phyloP scores from a whole-genome alignment of 1,140 invertebrate species.

The Holotrichia oblita region DNA sequence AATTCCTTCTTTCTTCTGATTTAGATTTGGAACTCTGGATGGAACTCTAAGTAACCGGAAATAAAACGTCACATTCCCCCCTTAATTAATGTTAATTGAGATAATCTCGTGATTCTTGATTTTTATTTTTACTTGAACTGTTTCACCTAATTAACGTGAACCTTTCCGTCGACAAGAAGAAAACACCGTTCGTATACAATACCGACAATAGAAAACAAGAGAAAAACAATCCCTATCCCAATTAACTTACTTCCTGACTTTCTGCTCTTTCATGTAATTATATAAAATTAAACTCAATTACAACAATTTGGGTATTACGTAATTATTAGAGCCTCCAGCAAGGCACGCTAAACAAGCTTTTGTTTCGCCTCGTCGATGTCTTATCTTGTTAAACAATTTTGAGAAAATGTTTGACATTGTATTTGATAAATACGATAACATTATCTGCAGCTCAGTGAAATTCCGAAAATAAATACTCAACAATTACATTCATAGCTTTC shows the following conservation, averaged over 20 bases:
- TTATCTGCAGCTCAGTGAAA: too few relatives aligned
- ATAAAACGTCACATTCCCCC: too few relatives aligned
- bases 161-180: background rate
- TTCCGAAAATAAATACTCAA: too few relatives aligned
- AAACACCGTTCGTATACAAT: slow-evolving; percentile 19
- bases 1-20: too few relatives aligned
- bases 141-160: background rate
- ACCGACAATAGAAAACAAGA: slow-evolving; percentile 10
- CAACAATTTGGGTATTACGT: slow-evolving; percentile 11
- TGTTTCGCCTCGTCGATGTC: background rate
- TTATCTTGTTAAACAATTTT: background rate
- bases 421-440: too few relatives aligned
- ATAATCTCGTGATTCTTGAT: background rate
- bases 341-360: background rate
- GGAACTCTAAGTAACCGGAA: too few relatives aligned
- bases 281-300: slow-evolving; percentile 34
- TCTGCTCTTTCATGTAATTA: slow-evolving; percentile 14
- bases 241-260: background rate
- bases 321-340: background rate
- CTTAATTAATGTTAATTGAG: slow-evolving; percentile 20
- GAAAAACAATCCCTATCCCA: background rate
- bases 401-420: background rate
- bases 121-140: background rate
- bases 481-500: too few relatives aligned
- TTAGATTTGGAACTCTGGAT: too few relatives aligned